Evolutionary conservation across 2,113 vertebrate species (phyloP).

Genomic region (Plotosus lineatus): DNA sequence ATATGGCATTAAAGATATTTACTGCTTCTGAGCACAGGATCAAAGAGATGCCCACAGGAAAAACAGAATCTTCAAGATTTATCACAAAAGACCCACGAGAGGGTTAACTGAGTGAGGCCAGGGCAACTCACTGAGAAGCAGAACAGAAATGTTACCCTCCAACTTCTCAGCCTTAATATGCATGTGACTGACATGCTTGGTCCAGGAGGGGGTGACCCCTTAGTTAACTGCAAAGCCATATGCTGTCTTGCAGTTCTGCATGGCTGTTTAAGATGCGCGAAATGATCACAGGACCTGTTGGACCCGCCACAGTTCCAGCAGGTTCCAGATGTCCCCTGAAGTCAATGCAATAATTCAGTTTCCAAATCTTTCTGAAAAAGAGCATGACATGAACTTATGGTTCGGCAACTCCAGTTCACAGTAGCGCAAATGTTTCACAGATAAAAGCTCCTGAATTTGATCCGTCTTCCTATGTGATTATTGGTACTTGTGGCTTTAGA

Average conservation of each 20-base stretch:
- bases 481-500: slow-evolving; percentile 41
- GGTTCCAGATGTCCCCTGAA: slow-evolving; percentile 48
- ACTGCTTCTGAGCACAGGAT: slow-evolving; percentile 43
- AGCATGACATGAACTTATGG: slow-evolving; percentile 50
- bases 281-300: slow-evolving; percentile 43
- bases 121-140: slow-evolving; percentile 19
- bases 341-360: slow-evolving; percentile 10
- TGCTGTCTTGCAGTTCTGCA: slow-evolving; percentile 41
- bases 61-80: slow-evolving; percentile 47
- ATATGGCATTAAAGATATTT: slow-evolving; percentile 52
- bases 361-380: slow-evolving; percentile 36
- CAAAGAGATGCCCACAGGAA: slow-evolving; percentile 41
- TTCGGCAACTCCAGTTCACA: slow-evolving; percentile 38
- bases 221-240: slow-evolving; percentile 47
- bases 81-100: slow-evolving; percentile 30
- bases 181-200: slow-evolving; percentile 46
- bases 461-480: slow-evolving; percentile 39
- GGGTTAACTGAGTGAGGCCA: slow-evolving; percentile 40
- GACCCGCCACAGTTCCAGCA: slow-evolving; percentile 37
- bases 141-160: slow-evolving; percentile 8
- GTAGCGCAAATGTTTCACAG: slow-evolving; percentile 46
- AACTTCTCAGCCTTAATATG: slow-evolving; percentile 39
- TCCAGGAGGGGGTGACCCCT: slow-evolving; percentile 47
- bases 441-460: slow-evolving; percentile 46
- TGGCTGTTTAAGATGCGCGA: slow-evolving; percentile 41